Base-by-base conservation (phyloP, 2,888 invertebrate genomes). In the Cetonia aurata region DNA sequence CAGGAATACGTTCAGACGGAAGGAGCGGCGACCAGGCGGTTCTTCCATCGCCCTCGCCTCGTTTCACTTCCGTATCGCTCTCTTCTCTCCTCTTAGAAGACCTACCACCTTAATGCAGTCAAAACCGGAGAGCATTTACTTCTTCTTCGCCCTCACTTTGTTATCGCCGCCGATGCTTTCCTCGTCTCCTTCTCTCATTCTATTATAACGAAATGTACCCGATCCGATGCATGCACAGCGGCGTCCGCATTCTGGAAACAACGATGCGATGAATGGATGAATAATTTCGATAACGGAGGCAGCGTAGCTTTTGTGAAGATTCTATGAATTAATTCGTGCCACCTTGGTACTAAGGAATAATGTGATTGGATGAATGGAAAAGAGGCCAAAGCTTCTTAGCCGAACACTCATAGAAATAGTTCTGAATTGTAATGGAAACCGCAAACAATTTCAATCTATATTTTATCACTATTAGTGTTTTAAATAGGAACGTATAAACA, bases 1-100 rank as follows among this genome's bases (percentile, higher is more conserved):
- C 74, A 71, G 67, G 72, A 73, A 62, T 62, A 62, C 62, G 50
- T 62, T 62, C 62, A 62, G 50, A 62, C 48, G 62, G 62, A 62
- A 62, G 62, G 62, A 62, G 50, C 50, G 62, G 62, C 62, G 57
- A 57, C 57, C 57, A 57, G 37, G 42, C 57, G 42, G 57, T 57
- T 48, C 62, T 50, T 62, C 50, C 37, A 62, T 50, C 62, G 37
- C 62, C 52, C 52, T 52, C 52, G 48, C 57, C 42, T 31, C 57
- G 57, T 57, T 48, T 17, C 17, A 13, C 15, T 56, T 56, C 55
- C 55, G 50, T 62, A 48, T 48, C 50, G 62, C 44, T 50, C 50
- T 52, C 17, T 50, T 37, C 62, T 44, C n/a, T 25, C 13, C 33
- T 41, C 41, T 46, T 60, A 13, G 6, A 15, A 13, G 6, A 15